Conservation (phyloP, 2,797 vertebrate genomes). For the Chiloscyllium punctatum region DNA sequence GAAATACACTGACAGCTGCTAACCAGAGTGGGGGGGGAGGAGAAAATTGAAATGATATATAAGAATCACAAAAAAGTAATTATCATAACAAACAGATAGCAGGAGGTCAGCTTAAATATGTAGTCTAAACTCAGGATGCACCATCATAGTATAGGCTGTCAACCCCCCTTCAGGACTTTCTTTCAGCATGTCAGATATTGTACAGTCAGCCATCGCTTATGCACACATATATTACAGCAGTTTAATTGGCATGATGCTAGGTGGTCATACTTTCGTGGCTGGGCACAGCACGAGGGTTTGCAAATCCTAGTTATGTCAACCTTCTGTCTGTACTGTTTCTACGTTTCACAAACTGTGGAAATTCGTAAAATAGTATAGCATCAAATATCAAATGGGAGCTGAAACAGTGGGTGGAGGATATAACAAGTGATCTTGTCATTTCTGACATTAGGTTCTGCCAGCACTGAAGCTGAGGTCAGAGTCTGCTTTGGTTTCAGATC, state of each 20-base stretch:
- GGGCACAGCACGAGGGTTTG: neutral
- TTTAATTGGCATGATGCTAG: neutral
- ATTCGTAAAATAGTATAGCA: neutral
- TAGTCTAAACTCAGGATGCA: neutral
- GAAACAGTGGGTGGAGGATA: neutral
- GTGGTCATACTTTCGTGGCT: neutral
- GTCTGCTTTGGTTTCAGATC: neutral
- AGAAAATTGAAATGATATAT: neutral
- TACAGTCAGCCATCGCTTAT: neutral
- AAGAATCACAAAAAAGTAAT: conserved; percentile 5
- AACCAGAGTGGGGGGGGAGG: neutral
- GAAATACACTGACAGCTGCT: conserved; percentile 16
- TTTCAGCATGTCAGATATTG: too few relatives aligned
- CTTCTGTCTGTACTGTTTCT: neutral
- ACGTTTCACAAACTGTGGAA: neutral
- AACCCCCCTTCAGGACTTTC: neutral
- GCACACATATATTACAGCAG: neutral
- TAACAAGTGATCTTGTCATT: neutral
- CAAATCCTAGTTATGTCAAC: neutral
- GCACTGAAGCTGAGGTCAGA: neutral
- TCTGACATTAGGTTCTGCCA: neutral
- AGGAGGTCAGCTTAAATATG: conserved; percentile 3
- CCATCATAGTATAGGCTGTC: neutral
- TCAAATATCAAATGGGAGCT: neutral
- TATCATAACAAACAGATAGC: neutral